Percentiles rank a stretch among this genome's conserved stretches.
phyloP scores from a whole-genome alignment of 2,113 vertebrate genomes.

The Phasianus colchicus region DNA sequence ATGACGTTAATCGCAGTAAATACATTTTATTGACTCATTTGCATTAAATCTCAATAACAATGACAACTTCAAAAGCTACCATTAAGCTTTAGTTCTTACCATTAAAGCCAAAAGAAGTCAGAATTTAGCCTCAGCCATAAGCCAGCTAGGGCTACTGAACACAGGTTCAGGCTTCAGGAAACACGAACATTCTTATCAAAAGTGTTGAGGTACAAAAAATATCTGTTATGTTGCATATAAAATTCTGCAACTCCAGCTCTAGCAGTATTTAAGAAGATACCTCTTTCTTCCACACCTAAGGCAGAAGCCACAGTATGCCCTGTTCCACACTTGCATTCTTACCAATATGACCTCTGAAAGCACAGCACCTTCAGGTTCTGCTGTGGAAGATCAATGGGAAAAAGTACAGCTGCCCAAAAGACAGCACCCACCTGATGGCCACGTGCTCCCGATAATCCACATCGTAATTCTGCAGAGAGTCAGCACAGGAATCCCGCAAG shows the following conservation, averaged over 20 bases:
- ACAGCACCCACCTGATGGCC: conserved; percentile 84
- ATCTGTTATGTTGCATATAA: background rate
- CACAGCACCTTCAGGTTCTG: accelerated
- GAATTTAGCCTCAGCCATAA: background rate
- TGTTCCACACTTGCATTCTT: background rate
- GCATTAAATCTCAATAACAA: background rate
- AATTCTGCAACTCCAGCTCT: background rate
- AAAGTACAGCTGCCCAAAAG: background rate
- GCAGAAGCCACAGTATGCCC: background rate
- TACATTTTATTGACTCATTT: background rate
- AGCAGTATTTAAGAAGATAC: background rate
- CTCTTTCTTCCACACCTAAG: background rate
- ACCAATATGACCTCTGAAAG: background rate
- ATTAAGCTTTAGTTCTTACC: background rate
- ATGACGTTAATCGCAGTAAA: background rate
- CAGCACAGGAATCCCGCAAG: conserved; percentile 81
- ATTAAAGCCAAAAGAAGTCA: background rate
- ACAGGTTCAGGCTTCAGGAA: background rate
- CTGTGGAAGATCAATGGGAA: accelerated
- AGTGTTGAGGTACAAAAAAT: background rate
- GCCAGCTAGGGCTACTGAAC: background rate
- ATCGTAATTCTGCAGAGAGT: conserved; percentile 87
- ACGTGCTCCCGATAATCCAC: conserved; percentile 85
- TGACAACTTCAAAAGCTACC: background rate
- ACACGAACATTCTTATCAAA: background rate